Evolutionary conservation across 2,113 vertebrate genomes (phyloP), one percentile per base, ranked within the genome.

Genomic region (Chitala chitala): DNA sequence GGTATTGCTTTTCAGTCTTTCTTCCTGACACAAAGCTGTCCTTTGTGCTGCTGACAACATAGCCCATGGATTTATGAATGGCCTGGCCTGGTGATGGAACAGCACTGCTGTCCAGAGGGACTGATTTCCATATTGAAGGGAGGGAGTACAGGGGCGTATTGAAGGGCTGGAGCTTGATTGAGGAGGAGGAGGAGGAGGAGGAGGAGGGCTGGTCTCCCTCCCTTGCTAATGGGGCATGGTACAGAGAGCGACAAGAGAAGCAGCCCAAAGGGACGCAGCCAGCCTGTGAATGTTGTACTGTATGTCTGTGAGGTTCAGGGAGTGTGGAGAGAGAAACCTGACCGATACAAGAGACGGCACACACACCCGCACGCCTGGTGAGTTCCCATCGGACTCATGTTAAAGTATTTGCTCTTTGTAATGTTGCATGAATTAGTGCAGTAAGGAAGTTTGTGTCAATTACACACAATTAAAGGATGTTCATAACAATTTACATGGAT

Each of bases 41-140:
- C 83, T 86, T 91, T 91, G 88, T 90, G 82, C 72, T 75, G 77
- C 42, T 70, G 71, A 26, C 70, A 73, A 71, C 54, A 74, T 26
- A 22, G 66, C 70, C 66, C 79, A 81, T 81, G 79, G 79, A 85
- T 90, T 91, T 90, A 86, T 90, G 88, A 91, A 92, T 91, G 88
- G 82, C 79, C 79, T 70, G 66, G 79, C 53, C 74, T 82, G 36
- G 59, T 77, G 72, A 73, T 69, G 74, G 87, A 89, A 91, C 90
- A 92, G 90, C 89, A 82, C 86, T 80, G 82, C 85, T 83, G 83
- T 79, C 90, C 83, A 88, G 81, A 83, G 74, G 77, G 70, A 46
- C 83, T 85, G 80, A 85, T 89, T 86, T 84, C 84, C 82, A 83
- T 81, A 77, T 64, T 80, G 85, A 85, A 79, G 84, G 84, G 82